Conservation (phyloP, 2,797 vertebrate species). For the Coreius guichenoti region DNA sequence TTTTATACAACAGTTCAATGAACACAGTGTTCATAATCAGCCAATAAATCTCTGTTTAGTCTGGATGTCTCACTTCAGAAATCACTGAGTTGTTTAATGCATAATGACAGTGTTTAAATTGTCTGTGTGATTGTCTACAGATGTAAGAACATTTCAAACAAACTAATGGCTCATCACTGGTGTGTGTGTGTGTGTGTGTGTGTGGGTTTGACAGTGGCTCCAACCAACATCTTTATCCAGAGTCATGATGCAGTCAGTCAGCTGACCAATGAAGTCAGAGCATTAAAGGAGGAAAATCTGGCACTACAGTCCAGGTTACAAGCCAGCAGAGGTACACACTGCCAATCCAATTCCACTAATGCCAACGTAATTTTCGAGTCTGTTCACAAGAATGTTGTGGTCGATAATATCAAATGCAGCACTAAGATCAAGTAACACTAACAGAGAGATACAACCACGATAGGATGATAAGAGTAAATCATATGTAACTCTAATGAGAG, state of each 20-base stretch:
- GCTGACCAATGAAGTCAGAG: constrained; percentile 84
- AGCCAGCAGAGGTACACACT: constrained; percentile 79
- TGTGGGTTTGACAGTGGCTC: constrained; percentile 73
- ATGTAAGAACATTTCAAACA: background rate
- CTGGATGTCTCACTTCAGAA: background rate
- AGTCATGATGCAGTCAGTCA: constrained; percentile 82
- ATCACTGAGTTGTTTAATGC: background rate
- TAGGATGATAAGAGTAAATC: too few relatives aligned
- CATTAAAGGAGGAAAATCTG: constrained; percentile 86
- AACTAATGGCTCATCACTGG: background rate
- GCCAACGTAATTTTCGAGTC: too few relatives aligned
- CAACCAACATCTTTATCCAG: constrained; percentile 83
- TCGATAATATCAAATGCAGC: too few relatives aligned
- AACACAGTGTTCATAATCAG: background rate
- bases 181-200: background rate
- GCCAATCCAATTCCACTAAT: too few relatives aligned
- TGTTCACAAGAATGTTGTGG: too few relatives aligned
- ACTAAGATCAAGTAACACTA: too few relatives aligned
- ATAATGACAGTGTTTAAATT: background rate
- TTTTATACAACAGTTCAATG: background rate
- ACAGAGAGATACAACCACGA: too few relatives aligned
- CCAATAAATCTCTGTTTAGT: background rate
- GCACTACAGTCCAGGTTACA: constrained; percentile 82
- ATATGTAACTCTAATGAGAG: too few relatives aligned
- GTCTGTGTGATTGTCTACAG: background rate